A percentile compares a stretch with the other conserved stretches of the same genome.
Conservation (phyloP, 2,888 invertebrate species). For the Sphaerophoria rueppellii region DNA sequence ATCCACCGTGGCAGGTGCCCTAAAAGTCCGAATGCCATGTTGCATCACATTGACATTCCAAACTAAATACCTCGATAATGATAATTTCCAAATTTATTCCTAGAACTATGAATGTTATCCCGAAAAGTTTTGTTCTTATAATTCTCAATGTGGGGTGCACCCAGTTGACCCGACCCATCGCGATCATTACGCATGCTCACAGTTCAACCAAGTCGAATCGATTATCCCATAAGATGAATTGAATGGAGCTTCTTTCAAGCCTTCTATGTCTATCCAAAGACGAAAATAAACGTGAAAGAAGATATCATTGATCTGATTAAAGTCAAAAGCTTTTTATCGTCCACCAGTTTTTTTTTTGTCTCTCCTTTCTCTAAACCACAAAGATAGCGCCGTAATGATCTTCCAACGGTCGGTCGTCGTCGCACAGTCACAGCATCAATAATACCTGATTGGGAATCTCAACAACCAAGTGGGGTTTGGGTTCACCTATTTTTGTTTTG, state of each 20-base stretch:
- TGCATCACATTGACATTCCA: slow-evolving; percentile 35
- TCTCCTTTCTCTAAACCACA: slow-evolving; percentile 38
- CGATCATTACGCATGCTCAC: slow-evolving; percentile 23
- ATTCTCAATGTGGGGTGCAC: slow-evolving; percentile 12
- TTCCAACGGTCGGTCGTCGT: not conserved
- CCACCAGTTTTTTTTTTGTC: slow-evolving; percentile 35
- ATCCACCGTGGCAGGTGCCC: slow-evolving; percentile 60
- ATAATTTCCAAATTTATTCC: slow-evolving; percentile 50
- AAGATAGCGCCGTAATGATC: slow-evolving; percentile 62
- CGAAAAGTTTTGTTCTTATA: slow-evolving; percentile 24
- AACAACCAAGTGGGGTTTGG: slow-evolving; percentile 2
- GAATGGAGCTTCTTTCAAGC: slow-evolving; percentile 51
- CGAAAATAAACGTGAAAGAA: slow-evolving; percentile 64
- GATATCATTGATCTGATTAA: slow-evolving; percentile 68
- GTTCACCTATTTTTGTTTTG: slow-evolving; percentile 39
- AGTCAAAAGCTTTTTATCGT: slow-evolving; percentile 64
- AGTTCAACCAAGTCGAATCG: slow-evolving; percentile 31
- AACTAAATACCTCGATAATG: slow-evolving; percentile 15
- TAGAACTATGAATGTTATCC: slow-evolving; percentile 49
- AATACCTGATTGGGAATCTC: slow-evolving; percentile 25
- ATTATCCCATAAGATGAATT: slow-evolving; percentile 45
- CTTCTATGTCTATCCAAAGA: not conserved
- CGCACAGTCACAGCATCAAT: slow-evolving; percentile 13
- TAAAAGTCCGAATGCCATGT: not conserved
- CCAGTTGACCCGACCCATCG: slow-evolving; percentile 47